A percentile compares a stretch with the other conserved stretches of the same genome.
phyloP scores from a whole-genome alignment of 2,888 invertebrate genomes.

The Ectropis crepuscularia region DNA sequence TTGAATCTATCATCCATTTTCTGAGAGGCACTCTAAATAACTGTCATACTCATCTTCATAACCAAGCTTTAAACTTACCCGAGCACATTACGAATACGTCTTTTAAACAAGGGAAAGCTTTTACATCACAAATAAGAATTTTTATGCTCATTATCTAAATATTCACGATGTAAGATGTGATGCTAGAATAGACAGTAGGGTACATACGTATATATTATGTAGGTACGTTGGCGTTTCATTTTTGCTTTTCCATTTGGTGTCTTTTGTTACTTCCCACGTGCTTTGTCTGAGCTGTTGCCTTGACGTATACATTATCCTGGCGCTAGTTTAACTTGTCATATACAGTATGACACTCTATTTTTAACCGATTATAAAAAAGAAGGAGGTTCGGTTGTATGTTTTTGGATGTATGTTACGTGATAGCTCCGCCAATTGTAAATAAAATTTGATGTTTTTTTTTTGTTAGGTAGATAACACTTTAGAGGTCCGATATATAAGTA shows the following conservation, averaged over 20 bases:
- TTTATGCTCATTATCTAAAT: slow-evolving; percentile 47
- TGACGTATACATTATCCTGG: slow-evolving; percentile 72
- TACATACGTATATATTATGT: background rate
- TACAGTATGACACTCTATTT: too few relatives aligned
- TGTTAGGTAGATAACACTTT: too few relatives aligned
- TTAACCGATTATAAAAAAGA: too few relatives aligned
- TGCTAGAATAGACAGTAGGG: slow-evolving; percentile 35
- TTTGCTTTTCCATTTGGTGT: slow-evolving; percentile 64
- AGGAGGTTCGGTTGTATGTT: too few relatives aligned
- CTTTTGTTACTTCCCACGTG: slow-evolving; percentile 72
- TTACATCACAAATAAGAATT: slow-evolving; percentile 41
- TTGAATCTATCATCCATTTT: slow-evolving; percentile 6
- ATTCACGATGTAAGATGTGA: slow-evolving; percentile 41
- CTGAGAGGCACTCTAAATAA: slow-evolving; percentile 14
- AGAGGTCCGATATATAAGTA: too few relatives aligned
- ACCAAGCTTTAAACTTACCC: slow-evolving; percentile 39
- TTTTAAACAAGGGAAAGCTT: slow-evolving; percentile 43
- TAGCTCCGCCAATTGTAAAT: too few relatives aligned
- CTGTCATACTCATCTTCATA: slow-evolving; percentile 14
- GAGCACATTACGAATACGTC: slow-evolving; percentile 27
- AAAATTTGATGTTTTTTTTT: too few relatives aligned
- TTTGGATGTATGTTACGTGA: too few relatives aligned
- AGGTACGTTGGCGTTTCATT: slow-evolving; percentile 47
- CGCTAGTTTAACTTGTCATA: slow-evolving; percentile 57
- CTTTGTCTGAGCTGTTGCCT: slow-evolving; percentile 63